phyloP scores from a whole-genome alignment of 2,797 vertebrate species.

The Chrysocyon brachyurus region DNA sequence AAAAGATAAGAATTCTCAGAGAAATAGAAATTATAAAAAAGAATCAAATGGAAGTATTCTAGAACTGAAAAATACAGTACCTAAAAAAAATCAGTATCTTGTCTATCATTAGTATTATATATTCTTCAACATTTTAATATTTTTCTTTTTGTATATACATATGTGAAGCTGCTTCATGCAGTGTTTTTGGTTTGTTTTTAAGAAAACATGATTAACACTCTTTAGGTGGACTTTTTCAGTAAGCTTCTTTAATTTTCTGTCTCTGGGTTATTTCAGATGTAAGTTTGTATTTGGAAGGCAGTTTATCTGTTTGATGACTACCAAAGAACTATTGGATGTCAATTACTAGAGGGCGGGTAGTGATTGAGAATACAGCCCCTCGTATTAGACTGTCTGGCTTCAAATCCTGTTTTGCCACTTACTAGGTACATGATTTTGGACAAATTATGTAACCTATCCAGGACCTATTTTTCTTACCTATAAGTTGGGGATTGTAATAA shows the following conservation, averaged over 20 bases:
- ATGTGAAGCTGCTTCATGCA: not conserved
- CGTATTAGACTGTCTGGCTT: not conserved
- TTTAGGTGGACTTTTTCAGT: not conserved
- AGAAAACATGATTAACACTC: not conserved
- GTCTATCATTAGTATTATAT: not conserved
- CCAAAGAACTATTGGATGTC: not conserved
- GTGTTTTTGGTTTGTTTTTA: too few relatives aligned
- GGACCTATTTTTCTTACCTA: not conserved
- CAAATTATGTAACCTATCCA: not conserved
- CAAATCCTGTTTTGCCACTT: not conserved
- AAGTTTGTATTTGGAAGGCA: slow-evolving; percentile 14
- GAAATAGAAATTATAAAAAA: not conserved
- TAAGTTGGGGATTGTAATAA: not conserved
- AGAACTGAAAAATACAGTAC: not conserved
- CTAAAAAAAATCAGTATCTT: not conserved
- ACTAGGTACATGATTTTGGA: not conserved
- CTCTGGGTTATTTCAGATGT: not conserved
- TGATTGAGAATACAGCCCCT: not conserved
- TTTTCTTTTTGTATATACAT: not conserved
- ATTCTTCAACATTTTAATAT: slow-evolving; percentile 28
- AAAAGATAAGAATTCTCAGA: slow-evolving; percentile 35
- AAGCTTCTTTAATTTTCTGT: slow-evolving; percentile 26
- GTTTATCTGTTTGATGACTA: not conserved
- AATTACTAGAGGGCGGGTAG: not conserved
- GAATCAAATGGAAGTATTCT: not conserved